Percentiles rank a stretch among this genome's conserved stretches.
Evolutionary conservation across 2,888 invertebrate species (phyloP).

Genomic region (Tipula unca): DNA sequence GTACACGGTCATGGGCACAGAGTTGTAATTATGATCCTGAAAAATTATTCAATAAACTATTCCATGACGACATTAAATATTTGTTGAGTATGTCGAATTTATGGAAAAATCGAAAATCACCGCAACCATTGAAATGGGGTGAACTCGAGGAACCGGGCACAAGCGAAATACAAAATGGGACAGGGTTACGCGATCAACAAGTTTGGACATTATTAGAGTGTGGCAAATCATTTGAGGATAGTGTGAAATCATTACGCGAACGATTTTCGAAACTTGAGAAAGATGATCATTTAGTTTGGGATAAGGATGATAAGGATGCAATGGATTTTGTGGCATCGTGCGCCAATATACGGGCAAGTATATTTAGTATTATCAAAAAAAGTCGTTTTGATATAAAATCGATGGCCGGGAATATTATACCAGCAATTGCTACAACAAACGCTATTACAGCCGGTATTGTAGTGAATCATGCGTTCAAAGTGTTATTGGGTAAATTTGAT

Average conservation of each 20-base stretch:
- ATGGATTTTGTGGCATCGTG: conserved; percentile 97
- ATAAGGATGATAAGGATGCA: conserved; percentile 87
- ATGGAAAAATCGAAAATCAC: conserved; percentile 86
- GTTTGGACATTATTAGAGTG: conserved; percentile 75
- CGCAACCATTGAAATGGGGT: conserved; percentile 68
- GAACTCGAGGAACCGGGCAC: conserved; percentile 52
- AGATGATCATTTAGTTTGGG: conserved; percentile 81
- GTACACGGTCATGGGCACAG: conserved; percentile 87
- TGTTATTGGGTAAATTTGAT: conserved; percentile 57
- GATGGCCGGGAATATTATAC: conserved; percentile 99
- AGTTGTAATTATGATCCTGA: conserved; percentile 71
- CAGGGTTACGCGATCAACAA: conserved; percentile 61
- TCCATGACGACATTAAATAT: conserved; percentile 90
- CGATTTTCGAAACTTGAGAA: conserved; percentile 47
- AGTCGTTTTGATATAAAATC: conserved; percentile 94
- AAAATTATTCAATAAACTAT: conserved; percentile 87
- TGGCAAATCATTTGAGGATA: conserved; percentile 57
- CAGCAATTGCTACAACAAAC: conserved; percentile 98
- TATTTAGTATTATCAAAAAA: conserved; percentile 82
- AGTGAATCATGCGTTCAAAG: conserved; percentile 75
- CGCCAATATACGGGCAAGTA: conserved; percentile 83
- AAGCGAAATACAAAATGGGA: conserved; percentile 44
- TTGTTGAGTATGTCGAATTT: conserved; percentile 88
- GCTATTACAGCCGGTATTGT: conserved; percentile 96
- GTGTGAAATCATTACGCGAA: conserved; percentile 54